Evolutionary conservation across 2,797 vertebrate genomes (phyloP), one percentile per base, ranked within the genome.

Genomic region (Telmatherina bonti): DNA sequence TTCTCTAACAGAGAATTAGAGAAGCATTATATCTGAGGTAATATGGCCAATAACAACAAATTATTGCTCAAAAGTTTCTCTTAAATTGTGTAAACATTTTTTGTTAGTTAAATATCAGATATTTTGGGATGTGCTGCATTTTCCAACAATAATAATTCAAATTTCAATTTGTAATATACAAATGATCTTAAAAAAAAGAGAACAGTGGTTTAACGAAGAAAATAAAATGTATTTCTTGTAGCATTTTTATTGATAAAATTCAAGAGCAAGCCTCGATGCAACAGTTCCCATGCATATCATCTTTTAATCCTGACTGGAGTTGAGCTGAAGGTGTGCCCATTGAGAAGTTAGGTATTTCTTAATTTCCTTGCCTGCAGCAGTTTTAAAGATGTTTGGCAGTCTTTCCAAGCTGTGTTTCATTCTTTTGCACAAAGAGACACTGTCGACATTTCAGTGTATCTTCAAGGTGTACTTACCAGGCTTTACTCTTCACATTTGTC

Each of bases 391-490:
- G 56, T 70, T 75, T 88, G 89, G 84, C 87, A 81, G 70, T 27
- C 72, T 54, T 86, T 82, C 88, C 89, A 49, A 66, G 71, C 70
- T 57, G 70, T 82, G 84, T 80, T 84, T 90, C 89, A 76, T 77
- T 85, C 82, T 82, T 43, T 64, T 68, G 64, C 52, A 33, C 30
- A 30, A 45, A 72, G 62, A 56, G 33, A 80, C 22, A 38, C n/a
- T 38, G 67, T 52, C 51, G 64, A 57, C 52, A 59, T 72, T 69
- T 74, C 0, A 22, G 76, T 68, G 67, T 65, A 59, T 73, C 62
- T 53, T 72, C 16, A 5, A 13, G 4, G 35, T 33, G 49, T 57
- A 22, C 27, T 70, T 55, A 51, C 68, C 62, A 60, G 60, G 67
- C 22, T 63, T 61, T 66, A 45, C 52, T 49, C 52, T 33, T 70